Evolutionary conservation across 2,797 vertebrate species (phyloP).

Genomic region (Eutrigla gurnardus): DNA sequence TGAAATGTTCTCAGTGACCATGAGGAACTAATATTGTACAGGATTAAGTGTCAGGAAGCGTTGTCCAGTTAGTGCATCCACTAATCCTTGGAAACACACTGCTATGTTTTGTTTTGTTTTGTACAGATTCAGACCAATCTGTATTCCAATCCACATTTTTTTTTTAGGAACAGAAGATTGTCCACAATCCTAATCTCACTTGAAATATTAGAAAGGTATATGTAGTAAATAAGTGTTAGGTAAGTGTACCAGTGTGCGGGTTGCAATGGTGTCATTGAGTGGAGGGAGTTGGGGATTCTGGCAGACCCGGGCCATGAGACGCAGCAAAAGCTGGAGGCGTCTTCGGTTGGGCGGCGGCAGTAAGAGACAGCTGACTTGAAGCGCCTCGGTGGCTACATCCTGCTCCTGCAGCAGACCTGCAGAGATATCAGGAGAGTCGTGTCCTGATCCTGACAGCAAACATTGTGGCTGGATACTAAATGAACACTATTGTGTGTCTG

Average conservation of each 20-base stretch:
- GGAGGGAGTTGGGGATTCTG: conserved; percentile 89
- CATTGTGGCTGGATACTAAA: neutral
- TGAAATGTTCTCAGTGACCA: conserved; percentile 4
- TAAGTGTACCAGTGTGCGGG: conserved; percentile 89
- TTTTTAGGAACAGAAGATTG: neutral
- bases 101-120: neutral
- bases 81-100: neutral
- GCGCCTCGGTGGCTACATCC: conserved; percentile 88
- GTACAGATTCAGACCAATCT: neutral
- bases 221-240: neutral
- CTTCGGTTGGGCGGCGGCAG: conserved; percentile 92
- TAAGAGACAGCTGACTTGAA: conserved; percentile 92
- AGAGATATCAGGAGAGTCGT: conserved; percentile 20
- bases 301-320: conserved; percentile 91
- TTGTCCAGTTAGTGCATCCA: neutral
- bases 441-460: conserved; percentile 9
- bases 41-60: neutral
- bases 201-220: neutral
- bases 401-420: conserved; percentile 86
- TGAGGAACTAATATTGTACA: neutral
- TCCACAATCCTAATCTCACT: neutral
- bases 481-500: conserved; percentile 8
- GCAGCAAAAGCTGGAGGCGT: conserved; percentile 92
- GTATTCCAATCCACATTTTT: neutral
- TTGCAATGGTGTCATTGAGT: conserved; percentile 89